Base-by-base conservation (phyloP, 2,888 invertebrate species). In the Cylindroiulus punctatus region DNA sequence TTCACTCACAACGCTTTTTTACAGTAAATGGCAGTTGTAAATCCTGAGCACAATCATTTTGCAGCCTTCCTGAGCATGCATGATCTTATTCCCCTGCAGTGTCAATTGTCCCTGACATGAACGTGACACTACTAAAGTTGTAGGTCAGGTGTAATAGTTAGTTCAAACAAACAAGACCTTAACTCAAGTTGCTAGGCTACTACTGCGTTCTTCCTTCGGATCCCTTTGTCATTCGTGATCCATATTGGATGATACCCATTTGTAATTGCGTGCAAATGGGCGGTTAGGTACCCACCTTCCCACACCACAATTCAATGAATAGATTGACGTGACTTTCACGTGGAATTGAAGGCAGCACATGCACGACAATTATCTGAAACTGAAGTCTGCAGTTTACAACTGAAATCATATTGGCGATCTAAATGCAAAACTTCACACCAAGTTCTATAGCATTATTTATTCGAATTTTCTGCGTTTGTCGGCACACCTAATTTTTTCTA, bases 261-360 rank as follows among this genome's bases (percentile, higher is more conserved):
- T 65, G 65, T n/a, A 65, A 65, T 65, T 65, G 65, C 65, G 65
- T 65, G 65, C 65, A 65, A 65, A 22, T n/a, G 65, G 65, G 65
- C 22, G 65, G 22, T 22, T 0, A 65, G n/a, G 65, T 22, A 65
- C 7, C 65, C 65, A 26, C 65, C 65, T 65, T 26, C 22, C 65
- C 22, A 65, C 65, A 65, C 65, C 65, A 65, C 8, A n/a, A 65
- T 65, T 65, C 65, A 26, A 65, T 65, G 65, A n/a, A 52, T 52
- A 17, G 52, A n/a, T 26, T 65, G 22, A 65, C 22, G 65, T 65
- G 65, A 65, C 65, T 22, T 65, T 65, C 65, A 22, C 22, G 65
- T 65, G 22, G n/a, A 65, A 22, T 65, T 65, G 65, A 65, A 65
- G 65, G 8, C 65, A 65, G 65, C 65, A 10, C 65, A 22, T 22